A percentile compares a stretch with the other conserved stretches of the same genome.
Conservation (phyloP, 2,888 invertebrate species). For the Drosophila recens region DNA sequence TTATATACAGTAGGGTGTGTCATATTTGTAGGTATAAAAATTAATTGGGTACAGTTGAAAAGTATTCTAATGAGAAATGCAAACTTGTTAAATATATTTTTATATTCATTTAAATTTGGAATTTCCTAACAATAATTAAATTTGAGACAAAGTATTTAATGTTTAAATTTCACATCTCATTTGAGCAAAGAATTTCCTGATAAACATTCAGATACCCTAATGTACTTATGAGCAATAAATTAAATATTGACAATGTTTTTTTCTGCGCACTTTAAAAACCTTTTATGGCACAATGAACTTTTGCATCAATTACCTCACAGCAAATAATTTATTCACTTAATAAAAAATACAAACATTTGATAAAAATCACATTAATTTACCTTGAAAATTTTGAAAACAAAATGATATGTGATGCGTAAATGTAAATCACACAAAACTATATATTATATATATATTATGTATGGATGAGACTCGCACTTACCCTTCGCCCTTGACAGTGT, state of each 20-base stretch:
- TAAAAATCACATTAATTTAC: constrained; percentile 17
- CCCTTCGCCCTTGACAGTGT: constrained; percentile 68
- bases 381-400: constrained; percentile 16
- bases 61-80: neutral
- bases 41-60: neutral
- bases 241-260: neutral
- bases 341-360: constrained; percentile 5
- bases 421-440: constrained; percentile 2
- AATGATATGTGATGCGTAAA: constrained; percentile 12
- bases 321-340: constrained; percentile 14
- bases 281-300: constrained; percentile 21
- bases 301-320: constrained; percentile 12
- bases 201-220: neutral
- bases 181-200: neutral
- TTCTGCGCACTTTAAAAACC: neutral
- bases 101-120: too few relatives aligned
- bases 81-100: neutral
- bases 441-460: neutral
- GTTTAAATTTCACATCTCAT: neutral
- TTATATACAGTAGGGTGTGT: neutral
- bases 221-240: neutral
- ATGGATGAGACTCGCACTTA: constrained; percentile 49
- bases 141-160: neutral
- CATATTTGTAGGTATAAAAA: neutral
- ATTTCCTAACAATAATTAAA: neutral